Conservation (phyloP, 2,113 vertebrate genomes). For the Halichoerus grypus region DNA sequence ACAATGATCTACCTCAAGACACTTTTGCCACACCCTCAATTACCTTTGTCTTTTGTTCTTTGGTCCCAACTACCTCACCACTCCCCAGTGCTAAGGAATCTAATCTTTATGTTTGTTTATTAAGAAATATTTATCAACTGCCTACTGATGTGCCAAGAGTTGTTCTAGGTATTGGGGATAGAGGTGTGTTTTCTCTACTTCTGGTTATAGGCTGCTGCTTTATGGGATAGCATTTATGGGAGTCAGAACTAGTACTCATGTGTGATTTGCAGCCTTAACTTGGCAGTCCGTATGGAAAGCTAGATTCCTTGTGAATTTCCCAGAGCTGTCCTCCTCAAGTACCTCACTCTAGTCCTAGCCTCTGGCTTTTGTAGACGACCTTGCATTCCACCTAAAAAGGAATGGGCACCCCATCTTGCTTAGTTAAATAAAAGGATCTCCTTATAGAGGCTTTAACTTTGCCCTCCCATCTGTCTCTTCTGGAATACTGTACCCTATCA, state of each 20-base stretch:
- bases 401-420: background rate
- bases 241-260: background rate
- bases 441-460: background rate
- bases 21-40: background rate
- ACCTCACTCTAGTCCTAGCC: background rate
- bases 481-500: background rate
- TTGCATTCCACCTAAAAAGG: background rate
- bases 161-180: background rate
- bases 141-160: background rate
- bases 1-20: background rate
- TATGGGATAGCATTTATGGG: background rate
- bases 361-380: background rate
- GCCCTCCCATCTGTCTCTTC: background rate
- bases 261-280: background rate
- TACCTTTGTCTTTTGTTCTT: conserved; percentile 41
- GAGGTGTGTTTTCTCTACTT: background rate
- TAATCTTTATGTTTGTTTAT: conserved; percentile 3
- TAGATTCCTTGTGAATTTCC: background rate
- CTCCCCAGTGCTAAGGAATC: background rate
- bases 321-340: background rate
- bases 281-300: background rate
- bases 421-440: background rate
- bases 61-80: background rate
- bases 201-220: background rate
- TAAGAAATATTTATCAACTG: background rate